Percentiles rank a stretch among this genome's conserved stretches.
Conservation (phyloP, 2,113 vertebrate species). For the Indri indri region DNA sequence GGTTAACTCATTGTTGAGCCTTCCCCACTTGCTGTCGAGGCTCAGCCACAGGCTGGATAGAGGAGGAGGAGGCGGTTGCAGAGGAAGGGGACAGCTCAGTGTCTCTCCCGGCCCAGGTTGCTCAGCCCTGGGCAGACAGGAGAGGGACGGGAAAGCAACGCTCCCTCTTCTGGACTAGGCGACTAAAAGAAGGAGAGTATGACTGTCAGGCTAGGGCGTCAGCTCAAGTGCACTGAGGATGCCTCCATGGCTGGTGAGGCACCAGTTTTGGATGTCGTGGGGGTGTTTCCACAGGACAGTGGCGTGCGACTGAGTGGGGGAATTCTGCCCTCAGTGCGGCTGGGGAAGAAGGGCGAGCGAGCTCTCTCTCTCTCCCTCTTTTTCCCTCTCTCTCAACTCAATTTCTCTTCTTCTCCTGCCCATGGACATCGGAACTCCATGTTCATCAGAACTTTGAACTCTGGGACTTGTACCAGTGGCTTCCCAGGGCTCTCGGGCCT, state of each 20-base stretch:
- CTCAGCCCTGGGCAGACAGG: background rate
- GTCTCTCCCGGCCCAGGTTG: background rate
- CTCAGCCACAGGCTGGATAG: background rate
- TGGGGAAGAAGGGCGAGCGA: background rate
- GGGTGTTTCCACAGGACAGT: background rate
- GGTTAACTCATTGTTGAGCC: background rate
- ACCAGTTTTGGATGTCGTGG: background rate
- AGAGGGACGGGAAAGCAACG: background rate
- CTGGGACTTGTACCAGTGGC: background rate
- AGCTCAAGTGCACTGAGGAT: background rate
- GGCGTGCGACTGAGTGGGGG: background rate
- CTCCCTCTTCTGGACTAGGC: background rate
- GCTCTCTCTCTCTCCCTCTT: background rate
- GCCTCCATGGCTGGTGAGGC: background rate
- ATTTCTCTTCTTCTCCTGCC: background rate
- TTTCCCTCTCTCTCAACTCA: background rate
- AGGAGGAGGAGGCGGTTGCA: background rate
- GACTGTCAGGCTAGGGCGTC: too few relatives aligned
- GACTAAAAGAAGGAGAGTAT: background rate
- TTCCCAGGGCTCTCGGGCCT: background rate
- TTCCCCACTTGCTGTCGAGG: background rate
- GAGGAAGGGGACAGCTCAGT: background rate
- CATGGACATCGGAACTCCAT: background rate
- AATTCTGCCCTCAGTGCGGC: background rate
- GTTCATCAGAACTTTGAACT: background rate